phyloP scores from a whole-genome alignment of 2,797 vertebrate genomes.

The Gallirallus australis region DNA sequence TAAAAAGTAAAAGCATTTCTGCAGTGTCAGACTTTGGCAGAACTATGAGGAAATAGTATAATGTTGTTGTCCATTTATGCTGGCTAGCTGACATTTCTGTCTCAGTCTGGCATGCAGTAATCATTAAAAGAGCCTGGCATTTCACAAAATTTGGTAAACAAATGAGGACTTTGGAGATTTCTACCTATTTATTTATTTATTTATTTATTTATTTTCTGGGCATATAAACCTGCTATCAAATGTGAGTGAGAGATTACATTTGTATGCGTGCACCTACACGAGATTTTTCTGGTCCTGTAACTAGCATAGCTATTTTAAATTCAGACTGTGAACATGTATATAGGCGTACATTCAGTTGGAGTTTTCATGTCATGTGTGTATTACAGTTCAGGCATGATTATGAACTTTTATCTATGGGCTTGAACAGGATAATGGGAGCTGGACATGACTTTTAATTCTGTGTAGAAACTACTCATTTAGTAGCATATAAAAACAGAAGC shows the following conservation, averaged over 20 bases:
- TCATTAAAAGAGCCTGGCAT: background rate
- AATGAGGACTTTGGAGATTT: background rate
- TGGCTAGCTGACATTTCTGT: conserved; percentile 16
- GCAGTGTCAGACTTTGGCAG: background rate
- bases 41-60: background rate
- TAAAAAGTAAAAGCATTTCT: background rate
- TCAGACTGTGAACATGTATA: background rate
- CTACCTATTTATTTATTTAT: background rate
- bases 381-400: background rate
- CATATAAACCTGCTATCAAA: background rate
- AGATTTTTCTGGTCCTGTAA: background rate
- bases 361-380: background rate
- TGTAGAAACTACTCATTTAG: background rate
- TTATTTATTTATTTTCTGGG: background rate
- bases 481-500: background rate
- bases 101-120: background rate
- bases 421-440: background rate
- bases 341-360: background rate
- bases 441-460: background rate
- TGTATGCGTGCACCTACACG: background rate
- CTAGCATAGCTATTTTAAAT: background rate
- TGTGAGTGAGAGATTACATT: background rate
- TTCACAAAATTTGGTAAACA: conserved; percentile 27
- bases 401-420: background rate
- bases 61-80: conserved; percentile 37